These are phyloP conservation scores for Drosophila gaucha DNA, from an alignment of 2,888 invertebrate species.

Conservation along the genomic window DNA sequence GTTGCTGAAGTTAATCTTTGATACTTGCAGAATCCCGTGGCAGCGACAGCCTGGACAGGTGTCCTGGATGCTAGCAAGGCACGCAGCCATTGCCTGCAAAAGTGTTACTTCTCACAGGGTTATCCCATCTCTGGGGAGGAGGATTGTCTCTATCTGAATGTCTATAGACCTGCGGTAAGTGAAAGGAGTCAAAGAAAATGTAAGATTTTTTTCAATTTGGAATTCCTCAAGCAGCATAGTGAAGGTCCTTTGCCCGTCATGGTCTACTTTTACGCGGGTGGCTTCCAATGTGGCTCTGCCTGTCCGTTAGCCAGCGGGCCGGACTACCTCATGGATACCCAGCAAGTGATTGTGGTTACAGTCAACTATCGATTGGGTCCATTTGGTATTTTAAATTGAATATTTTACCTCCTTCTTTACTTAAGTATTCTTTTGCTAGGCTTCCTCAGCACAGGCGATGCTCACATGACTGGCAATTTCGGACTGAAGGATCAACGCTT, in stretches of 20 bases:
- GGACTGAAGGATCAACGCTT: constrained; percentile 85
- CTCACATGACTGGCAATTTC: constrained; percentile 85
- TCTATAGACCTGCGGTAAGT: constrained; percentile 83
- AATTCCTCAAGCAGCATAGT: constrained; percentile 10
- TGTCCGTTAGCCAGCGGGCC: constrained; percentile 83
- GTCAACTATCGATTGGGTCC: constrained; percentile 83
- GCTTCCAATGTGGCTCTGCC: constrained; percentile 84
- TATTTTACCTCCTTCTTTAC: too few species aligned
- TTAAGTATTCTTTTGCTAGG: constrained; percentile 59
- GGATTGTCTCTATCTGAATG: constrained; percentile 86
- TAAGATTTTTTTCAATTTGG: background rate
- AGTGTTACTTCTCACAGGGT: constrained; percentile 79
- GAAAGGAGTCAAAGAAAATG: background rate
- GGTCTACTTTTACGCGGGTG: constrained; percentile 85
- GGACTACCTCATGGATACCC: constrained; percentile 85
- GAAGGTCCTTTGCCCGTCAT: constrained; percentile 82
- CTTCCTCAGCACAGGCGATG: constrained; percentile 84
- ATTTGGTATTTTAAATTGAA: too few species aligned
- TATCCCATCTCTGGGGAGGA: constrained; percentile 83
- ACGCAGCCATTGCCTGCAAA: constrained; percentile 85
- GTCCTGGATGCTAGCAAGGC: constrained; percentile 78
- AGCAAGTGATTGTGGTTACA: constrained; percentile 83
- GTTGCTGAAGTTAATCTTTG: fast-evolving
- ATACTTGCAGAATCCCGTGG: constrained; percentile 74
- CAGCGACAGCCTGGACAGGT: constrained; percentile 63